phyloP scores from a whole-genome alignment of 2,888 invertebrate species.

The Disparrhopalites patrizii region DNA sequence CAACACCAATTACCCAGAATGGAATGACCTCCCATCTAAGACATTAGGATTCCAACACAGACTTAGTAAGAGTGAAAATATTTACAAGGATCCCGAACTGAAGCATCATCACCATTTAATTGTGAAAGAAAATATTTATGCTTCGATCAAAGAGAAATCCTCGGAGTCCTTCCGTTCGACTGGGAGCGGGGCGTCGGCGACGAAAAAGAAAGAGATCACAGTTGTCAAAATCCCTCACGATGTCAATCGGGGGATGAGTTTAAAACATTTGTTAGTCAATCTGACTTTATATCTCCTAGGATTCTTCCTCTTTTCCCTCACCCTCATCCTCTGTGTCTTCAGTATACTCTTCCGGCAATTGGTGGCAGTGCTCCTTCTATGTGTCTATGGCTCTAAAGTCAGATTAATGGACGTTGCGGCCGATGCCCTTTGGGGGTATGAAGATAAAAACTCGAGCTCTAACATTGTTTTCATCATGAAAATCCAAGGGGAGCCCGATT shows the following conservation, averaged over 20 bases:
- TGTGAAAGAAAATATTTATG: slow-evolving; percentile 2
- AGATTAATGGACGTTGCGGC: slow-evolving; percentile 32
- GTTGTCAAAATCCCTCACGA: background rate
- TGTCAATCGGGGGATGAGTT: background rate
- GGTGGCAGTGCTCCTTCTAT: slow-evolving; percentile 1
- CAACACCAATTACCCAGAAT: background rate
- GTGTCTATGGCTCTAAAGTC: slow-evolving; percentile 1
- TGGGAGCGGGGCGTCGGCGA: background rate
- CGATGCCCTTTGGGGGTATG: slow-evolving; percentile 42
- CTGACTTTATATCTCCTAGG: background rate
- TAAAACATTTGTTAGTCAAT: background rate
- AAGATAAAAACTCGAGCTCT: slow-evolving; percentile 33
- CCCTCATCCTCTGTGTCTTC: background rate
- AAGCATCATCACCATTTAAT: slow-evolving; percentile 4
- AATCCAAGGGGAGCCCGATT: slow-evolving; percentile 31
- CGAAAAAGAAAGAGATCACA: background rate
- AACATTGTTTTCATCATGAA: slow-evolving; percentile 41
- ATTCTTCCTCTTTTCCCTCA: background rate
- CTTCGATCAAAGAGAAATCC: background rate
- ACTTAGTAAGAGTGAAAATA: background rate
- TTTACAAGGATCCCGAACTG: background rate
- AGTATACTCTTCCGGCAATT: slow-evolving; percentile 11
- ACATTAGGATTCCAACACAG: background rate
- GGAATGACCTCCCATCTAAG: background rate
- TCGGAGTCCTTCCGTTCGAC: too few relatives aligned